Evolutionary conservation across 2,888 invertebrate genomes (phyloP), one percentile per base, ranked within the genome.

Genomic region (Drosophila mimica): DNA sequence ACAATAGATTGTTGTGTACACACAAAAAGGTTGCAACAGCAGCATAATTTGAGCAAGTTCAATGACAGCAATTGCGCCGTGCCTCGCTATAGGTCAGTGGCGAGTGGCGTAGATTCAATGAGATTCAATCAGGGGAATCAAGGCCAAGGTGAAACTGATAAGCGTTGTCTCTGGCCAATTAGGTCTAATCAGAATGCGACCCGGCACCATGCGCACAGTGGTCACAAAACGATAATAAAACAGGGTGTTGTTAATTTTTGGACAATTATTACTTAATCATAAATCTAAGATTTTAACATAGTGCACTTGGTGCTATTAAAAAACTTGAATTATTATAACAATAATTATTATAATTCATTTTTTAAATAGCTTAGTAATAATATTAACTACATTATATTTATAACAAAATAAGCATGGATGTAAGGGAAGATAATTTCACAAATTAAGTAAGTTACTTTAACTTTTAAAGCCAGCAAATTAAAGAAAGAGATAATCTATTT

Each of bases 91-190:
- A 76, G 86, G 88, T 85, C 85, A 89, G 78, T 31, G 66, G 67
- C 54, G 57, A 51, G 59, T 64, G 58, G 31, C 40, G 59, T 61
- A 60, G 72, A 43, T 68, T 68, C 64, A 85, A 83, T 85, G 66
- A 88, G 68, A 48, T 34, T 53, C 75, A 82, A 79, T 88, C 81
- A 88, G 71, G 69, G 69, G 67, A 78, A 84, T 91, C 90, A 91
- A 91, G 91, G 90, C 83, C 91, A 91, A 90, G 91, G 88, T 84
- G 86, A 88, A 83, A 81, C 74, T 89, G 81, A 87, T 87, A 86
- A 82, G 80, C 83, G 57, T 33, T 58, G 57, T 57, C 70, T 57
- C 51, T 56, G 62, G 8, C 54, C 88, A 82, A 73, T 88, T 88
- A 77, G 63, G 58, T 20, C 70, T 81, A 82, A 86, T 88, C 74